Conservation (phyloP, 2,113 vertebrate species). For the Mustelus asterias region DNA sequence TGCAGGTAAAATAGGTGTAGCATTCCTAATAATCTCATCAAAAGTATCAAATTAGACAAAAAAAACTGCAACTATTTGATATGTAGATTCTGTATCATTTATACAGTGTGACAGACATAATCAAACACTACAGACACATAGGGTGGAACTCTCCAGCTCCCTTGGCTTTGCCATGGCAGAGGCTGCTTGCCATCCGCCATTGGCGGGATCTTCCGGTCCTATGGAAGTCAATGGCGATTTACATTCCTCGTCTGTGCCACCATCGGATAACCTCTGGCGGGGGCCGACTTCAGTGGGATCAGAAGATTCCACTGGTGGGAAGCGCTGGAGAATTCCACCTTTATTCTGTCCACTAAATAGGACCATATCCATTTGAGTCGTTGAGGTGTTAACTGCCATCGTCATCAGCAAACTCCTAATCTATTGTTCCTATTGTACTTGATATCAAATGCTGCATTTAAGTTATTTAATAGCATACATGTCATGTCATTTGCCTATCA, state of each 20-base stretch:
- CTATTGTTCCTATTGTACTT: neutral
- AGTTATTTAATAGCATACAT: neutral
- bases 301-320: no score
- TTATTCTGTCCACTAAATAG: neutral
- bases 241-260: no score
- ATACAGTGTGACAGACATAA: neutral
- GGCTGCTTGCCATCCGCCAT: no score
- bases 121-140: neutral
- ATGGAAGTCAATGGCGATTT: no score
- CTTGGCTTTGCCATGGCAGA: no score
- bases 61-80: neutral
- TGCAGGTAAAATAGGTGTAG: neutral
- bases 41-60: neutral
- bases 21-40: neutral
- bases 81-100: neutral
- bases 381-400: neutral
- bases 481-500: neutral
- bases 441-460: neutral
- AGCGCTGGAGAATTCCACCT: no score
- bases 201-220: no score
- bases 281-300: no score
- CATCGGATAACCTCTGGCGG: no score
- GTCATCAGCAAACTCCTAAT: neutral
- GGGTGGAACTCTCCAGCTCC: no score
- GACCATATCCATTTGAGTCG: no score